Conservation (phyloP, 2,888 invertebrate genomes). For the Choristoneura rosaceana region DNA sequence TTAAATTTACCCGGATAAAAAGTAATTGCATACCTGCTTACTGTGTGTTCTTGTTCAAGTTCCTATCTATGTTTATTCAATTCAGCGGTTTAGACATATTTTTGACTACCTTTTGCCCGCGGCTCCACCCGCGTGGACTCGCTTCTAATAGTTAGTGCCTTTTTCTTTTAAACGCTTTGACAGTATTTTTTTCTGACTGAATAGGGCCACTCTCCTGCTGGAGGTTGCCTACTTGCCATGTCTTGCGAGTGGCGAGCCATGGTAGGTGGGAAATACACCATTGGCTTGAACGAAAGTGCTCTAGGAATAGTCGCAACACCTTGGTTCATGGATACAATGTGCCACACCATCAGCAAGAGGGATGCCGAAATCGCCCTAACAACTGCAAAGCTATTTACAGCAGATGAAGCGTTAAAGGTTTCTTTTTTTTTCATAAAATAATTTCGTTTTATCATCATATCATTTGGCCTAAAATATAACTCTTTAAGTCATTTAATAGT, state of each 20-base stretch:
- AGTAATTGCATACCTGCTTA: no score
- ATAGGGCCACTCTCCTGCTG: slow-evolving; percentile 93
- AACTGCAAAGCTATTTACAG: slow-evolving; percentile 89
- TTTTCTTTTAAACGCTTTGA: no score
- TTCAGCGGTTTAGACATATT: no score
- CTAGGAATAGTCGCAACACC: slow-evolving; percentile 92
- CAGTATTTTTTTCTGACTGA: background rate
- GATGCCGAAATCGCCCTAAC: slow-evolving; percentile 91
- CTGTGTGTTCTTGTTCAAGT: no score
- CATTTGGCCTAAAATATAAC: background rate
- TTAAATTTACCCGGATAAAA: no score
- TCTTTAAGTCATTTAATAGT: background rate
- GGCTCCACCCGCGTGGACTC: no score
- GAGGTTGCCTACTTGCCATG: slow-evolving; percentile 92
- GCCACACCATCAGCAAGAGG: slow-evolving; percentile 87
- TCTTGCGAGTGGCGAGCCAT: slow-evolving; percentile 94
- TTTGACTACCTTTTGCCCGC: no score
- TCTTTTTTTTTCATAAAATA: background rate
- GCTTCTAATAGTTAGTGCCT: no score
- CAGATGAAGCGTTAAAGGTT: slow-evolving; percentile 90
- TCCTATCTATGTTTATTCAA: no score
- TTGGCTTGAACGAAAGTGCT: slow-evolving; percentile 95
- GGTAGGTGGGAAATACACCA: slow-evolving; percentile 90
- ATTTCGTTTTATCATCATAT: background rate
- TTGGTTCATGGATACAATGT: slow-evolving; percentile 89